Base-by-base conservation (phyloP, 2,888 invertebrate genomes). In the Campaea margaritaria region DNA sequence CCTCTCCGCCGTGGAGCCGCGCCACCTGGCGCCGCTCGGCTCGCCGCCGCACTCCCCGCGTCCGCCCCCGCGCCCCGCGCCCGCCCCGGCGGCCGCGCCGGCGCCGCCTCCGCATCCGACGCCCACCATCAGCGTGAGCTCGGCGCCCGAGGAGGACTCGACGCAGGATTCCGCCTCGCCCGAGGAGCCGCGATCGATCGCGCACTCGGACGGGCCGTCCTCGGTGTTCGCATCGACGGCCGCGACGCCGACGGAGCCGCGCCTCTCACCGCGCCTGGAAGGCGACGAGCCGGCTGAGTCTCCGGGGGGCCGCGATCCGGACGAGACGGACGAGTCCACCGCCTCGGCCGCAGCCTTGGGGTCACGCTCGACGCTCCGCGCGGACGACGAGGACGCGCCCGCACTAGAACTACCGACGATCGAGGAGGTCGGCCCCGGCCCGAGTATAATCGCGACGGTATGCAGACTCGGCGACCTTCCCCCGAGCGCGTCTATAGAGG, bases 121-220 rank as follows among this genome's bases (percentile, higher is more conserved):
- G 47, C 86, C 86, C 53, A 93, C 95, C 60, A 96, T 96, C 76
- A 96, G 95, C 89, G 95, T 96, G 63, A 96, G 95, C 89, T 95
- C 95, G 31, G 96, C 94, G 70, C 94, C 94, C 49, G 95, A 95
- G 73, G 95, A 95, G 56, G 79, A 78, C 65, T 81, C 84, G 15
- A 83, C 83, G 47, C 70, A 77, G 12, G 79, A 81, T 31, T 78
- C 83, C 0, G 90, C 87, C 10, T 89, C 86, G 54, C 80, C 85
- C 21, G 60, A 60, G 28, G 58, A 58, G 43, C 8, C 55, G n/a
- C 84, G 85, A 58, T 86, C 90, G 10, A 71, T 83, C n/a, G 82
- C 84, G 50, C 86, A 81, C 63, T 86, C 89, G 27, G 91, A 91
- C 59, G 91, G 87, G 65, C 91, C 91, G 0, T 86, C 91, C 0